Percentiles rank a stretch among this genome's conserved stretches.
Evolutionary conservation across 2,797 vertebrate species (phyloP).

Genomic region (Siniperca undulata): DNA sequence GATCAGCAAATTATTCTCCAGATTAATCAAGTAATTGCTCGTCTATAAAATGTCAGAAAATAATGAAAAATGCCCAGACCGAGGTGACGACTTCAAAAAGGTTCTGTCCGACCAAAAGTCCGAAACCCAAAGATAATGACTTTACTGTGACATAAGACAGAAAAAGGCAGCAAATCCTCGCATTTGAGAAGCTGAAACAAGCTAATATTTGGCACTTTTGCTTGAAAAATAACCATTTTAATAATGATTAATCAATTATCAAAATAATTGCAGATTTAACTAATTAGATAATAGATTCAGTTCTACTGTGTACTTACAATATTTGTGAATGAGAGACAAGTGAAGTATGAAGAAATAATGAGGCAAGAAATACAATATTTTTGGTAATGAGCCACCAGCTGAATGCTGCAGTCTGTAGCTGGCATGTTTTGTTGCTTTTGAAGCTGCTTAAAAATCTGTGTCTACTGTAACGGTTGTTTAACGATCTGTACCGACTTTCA

Average conservation of each 20-base stretch:
- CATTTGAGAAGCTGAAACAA: background rate
- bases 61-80: background rate
- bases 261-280: background rate
- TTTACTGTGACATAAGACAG: background rate
- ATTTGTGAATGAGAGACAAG: slow-evolving; percentile 1
- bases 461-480: slow-evolving; percentile 26
- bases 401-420: slow-evolving; percentile 5
- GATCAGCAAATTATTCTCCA: background rate
- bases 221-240: background rate
- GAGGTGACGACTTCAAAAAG: background rate
- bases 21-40: background rate
- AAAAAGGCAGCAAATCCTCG: background rate
- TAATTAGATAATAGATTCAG: background rate
- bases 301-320: background rate
- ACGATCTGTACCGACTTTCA: slow-evolving; percentile 38
- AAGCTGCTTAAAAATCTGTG: slow-evolving; percentile 22
- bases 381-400: slow-evolving; percentile 21
- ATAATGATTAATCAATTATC: background rate
- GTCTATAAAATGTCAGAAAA: background rate
- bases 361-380: background rate
- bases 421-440: slow-evolving; percentile 8
- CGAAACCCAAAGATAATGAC: background rate
- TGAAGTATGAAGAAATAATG: slow-evolving; percentile 31
- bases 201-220: background rate
- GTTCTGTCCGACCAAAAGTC: background rate